A percentile compares a stretch with the other conserved stretches of the same genome.
phyloP scores from a whole-genome alignment of 2,797 vertebrate species.

The Myotis daubentonii region DNA sequence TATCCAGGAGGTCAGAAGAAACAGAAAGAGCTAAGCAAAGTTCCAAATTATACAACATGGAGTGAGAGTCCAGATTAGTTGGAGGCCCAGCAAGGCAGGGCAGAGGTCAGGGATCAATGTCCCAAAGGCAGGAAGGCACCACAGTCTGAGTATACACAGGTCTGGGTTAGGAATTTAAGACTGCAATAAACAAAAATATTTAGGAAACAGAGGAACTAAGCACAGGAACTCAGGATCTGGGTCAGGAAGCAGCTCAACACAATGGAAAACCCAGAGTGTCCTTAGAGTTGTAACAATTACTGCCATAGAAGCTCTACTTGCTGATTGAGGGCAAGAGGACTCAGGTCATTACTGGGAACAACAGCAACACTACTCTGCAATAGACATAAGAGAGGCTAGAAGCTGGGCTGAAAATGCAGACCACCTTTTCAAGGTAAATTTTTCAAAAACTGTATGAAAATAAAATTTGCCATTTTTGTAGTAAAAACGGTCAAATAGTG shows the following conservation, averaged over 20 bases:
- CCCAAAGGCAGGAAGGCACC: not conserved
- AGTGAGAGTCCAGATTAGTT: not conserved
- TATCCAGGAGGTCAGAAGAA: not conserved
- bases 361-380: not conserved
- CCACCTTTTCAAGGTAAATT: not conserved
- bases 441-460: not conserved
- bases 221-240: not conserved
- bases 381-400: not conserved
- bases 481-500: not conserved
- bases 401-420: not conserved
- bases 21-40: not conserved
- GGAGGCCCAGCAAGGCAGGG: not conserved
- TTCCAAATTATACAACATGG: not conserved
- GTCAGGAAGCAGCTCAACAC: not conserved
- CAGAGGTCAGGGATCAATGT: not conserved
- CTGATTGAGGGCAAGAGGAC: not conserved
- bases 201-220: not conserved
- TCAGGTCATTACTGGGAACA: not conserved
- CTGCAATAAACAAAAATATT: not conserved
- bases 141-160: not conserved
- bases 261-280: not conserved
- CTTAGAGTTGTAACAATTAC: not conserved
- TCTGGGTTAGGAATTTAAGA: not conserved
- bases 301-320: not conserved
- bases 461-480: not conserved